A percentile compares a stretch with the other conserved stretches of the same genome.
Conservation (phyloP, 2,797 vertebrate genomes). For the Pseudomugil gertrudae region DNA sequence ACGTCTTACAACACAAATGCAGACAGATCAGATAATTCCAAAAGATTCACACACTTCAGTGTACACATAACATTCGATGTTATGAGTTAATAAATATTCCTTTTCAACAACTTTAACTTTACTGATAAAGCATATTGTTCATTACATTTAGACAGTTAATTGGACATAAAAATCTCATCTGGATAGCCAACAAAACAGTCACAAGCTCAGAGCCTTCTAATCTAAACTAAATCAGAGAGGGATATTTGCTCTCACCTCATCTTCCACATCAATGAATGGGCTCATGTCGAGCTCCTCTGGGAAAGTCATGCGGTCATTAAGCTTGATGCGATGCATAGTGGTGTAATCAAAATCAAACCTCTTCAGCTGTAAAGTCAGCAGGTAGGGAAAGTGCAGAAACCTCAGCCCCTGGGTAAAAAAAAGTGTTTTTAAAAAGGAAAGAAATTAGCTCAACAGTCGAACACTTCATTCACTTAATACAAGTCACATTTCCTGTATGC, state of each 20-base stretch:
- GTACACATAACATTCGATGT: not conserved
- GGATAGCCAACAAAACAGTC: not conserved
- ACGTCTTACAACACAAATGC: not conserved
- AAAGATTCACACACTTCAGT: not conserved
- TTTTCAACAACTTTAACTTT: not conserved
- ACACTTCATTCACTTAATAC: slow-evolving; percentile 15
- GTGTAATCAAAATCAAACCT: slow-evolving; percentile 99
- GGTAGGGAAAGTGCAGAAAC: slow-evolving; percentile 97
- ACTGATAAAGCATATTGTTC: not conserved
- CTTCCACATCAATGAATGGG: slow-evolving; percentile 97
- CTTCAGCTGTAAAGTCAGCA: slow-evolving; percentile 96
- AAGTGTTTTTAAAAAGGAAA: slow-evolving; percentile 16
- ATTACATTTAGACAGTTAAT: not conserved
- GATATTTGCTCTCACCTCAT: slow-evolving; percentile 87
- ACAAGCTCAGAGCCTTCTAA: not conserved
- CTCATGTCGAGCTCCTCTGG: slow-evolving; percentile 98
- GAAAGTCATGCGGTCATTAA: slow-evolving; percentile 98
- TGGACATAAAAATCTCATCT: slow-evolving; percentile 1
- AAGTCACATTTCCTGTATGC: slow-evolving; percentile 23
- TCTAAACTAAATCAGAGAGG: slow-evolving; percentile 17
- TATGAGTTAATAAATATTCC: not conserved
- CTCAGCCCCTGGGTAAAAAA: slow-evolving; percentile 87
- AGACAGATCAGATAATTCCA: not conserved
- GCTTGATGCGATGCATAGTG: slow-evolving; percentile 99
- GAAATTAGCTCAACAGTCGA: slow-evolving; percentile 3